These are phyloP conservation scores for Myotis findleyi DNA, from an alignment of 2,797 vertebrate species.

Conservation along the genomic window DNA sequence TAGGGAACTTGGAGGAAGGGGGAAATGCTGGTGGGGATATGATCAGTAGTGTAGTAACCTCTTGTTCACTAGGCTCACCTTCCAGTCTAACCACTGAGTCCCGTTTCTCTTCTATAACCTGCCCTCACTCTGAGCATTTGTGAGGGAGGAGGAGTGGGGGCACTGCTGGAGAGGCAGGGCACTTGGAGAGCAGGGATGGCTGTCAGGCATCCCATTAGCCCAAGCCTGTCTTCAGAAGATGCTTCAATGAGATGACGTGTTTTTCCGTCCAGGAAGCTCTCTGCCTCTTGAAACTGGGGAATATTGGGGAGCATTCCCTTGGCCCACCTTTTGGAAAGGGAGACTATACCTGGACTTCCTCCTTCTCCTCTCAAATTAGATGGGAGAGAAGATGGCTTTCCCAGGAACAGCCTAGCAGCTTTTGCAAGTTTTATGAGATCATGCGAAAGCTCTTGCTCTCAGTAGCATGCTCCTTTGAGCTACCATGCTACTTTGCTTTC, in stretches of 20 bases:
- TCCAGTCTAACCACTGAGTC: not conserved
- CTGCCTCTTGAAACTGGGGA: not conserved
- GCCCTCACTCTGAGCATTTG: not conserved
- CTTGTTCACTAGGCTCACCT: not conserved
- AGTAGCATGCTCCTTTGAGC: constrained; percentile 21
- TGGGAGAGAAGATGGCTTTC: not conserved
- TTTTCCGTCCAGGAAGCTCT: not conserved
- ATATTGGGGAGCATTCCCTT: not conserved
- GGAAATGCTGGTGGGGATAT: not conserved
- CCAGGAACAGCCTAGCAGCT: not conserved
- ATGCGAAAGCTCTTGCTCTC: constrained; percentile 26
- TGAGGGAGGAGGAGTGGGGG: not conserved
- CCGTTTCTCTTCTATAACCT: not conserved
- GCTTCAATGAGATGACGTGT: not conserved
- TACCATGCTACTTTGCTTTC: constrained; percentile 31
- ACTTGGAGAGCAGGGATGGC: not conserved
- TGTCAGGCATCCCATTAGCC: not conserved
- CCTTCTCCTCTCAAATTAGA: constrained; percentile 18
- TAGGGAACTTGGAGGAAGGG: not conserved
- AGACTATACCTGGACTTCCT: not conserved
- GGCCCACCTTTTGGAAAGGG: not conserved
- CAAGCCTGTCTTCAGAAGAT: not conserved
- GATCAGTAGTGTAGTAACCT: not conserved
- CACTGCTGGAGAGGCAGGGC: not conserved
- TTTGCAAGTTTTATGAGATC: constrained; percentile 70